Conservation (phyloP, 2,113 vertebrate species). For the Sapayoa aenigma region DNA sequence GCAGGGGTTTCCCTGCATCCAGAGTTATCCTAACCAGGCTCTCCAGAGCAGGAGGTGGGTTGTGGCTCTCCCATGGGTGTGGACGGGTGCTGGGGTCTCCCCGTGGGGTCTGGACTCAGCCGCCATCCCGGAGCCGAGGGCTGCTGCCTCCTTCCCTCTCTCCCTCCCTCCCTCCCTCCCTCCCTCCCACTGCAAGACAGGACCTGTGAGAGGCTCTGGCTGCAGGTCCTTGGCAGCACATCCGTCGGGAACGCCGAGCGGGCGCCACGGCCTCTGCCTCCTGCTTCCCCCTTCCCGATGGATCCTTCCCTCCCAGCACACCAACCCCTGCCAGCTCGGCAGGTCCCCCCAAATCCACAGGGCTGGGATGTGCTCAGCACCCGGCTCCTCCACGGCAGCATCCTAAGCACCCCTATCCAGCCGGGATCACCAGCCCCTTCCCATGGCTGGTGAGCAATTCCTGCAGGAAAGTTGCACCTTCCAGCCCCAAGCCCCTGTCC, state of each 20-base stretch:
- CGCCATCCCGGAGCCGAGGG: neutral
- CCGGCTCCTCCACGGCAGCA: fast-evolving
- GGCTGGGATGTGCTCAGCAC: neutral
- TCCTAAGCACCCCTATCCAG: neutral
- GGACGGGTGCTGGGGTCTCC: neutral
- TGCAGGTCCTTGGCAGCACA: conserved; percentile 20
- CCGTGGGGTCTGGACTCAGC: neutral
- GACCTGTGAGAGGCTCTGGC: neutral
- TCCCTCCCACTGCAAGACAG: neutral
- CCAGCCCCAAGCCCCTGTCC: neutral
- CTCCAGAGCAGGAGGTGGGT: neutral
- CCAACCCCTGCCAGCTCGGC: neutral
- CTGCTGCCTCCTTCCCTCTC: neutral
- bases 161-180: neutral
- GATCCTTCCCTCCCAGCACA: neutral
- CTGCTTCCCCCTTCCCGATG: neutral
- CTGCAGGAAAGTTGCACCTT: neutral
- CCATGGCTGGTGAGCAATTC: neutral
- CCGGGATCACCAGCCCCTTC: neutral
- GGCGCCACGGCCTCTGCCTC: neutral
- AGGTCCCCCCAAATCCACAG: neutral
- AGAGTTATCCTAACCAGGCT: neutral
- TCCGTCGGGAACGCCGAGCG: neutral
- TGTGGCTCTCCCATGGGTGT: fast-evolving
- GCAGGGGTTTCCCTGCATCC: neutral